Base-by-base conservation (phyloP, 53 echinoderm and acorn worm genomes). In the Actinopyga echinites region DNA sequence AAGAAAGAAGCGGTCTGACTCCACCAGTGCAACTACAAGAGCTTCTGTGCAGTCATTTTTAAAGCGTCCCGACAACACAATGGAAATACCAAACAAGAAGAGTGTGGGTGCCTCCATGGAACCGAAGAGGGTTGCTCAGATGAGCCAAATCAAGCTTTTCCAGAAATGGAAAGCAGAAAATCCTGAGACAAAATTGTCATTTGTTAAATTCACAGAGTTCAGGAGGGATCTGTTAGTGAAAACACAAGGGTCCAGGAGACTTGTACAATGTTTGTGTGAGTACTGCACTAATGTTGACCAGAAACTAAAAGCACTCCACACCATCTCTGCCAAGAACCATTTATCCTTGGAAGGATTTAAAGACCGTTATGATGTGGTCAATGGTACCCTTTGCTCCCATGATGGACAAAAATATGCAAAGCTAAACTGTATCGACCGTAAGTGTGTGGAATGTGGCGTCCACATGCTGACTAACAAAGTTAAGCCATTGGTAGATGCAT, bases 121-220 rank as follows among this genome's bases (percentile, higher is more conserved):
- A 37, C 37, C 37, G 4, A 64, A 28, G 5, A 64, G 53, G 9
- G 23, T 79, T 24, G 79, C 79, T 21, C 33, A 55, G 20, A 56
- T 26, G 26, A 52, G 54, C 53, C 54, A 25, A 79, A 21, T 32
- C 49, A 79, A 55, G 23, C 23, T 79, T 23, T 53, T 17, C 52
- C n/a, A 13, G 19, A 78, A 79, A 57, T 79, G 79, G 79, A 79
- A 79, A 25, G 79, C 54, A 13, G 79, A 79, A 52, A 79, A 79
- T 53, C 79, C 56, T 21, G 30, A 52, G 25, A 79, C 12, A 30
- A 79, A 79, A 19, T 19, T 79, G 45, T 26, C 29, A 1, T 79
- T 79, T 12, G 57, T 79, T 19, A 55, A 53, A 53, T 79, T 79
- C 79, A 79, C 54, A 10, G 30, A 79, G 10, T 49, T 78, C 32